Evolutionary conservation across 2,888 invertebrate genomes (phyloP), one percentile per base, ranked within the genome.

Genomic region (Pegoplata infirma): DNA sequence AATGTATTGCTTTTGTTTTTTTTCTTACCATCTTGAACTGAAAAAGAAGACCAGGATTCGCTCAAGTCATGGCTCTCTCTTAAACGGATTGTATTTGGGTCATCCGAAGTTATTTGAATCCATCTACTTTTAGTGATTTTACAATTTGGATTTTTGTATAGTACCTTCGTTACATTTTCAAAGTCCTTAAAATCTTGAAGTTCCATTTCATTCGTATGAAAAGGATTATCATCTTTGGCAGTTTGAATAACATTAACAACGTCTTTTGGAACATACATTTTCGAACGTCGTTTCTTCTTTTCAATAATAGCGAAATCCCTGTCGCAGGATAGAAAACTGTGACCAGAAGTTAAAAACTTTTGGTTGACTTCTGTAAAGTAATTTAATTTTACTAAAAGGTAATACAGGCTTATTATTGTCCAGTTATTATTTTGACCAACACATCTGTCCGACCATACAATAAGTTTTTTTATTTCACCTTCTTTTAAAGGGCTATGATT

Each of bases 391-490:
- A 36, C 14, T 16, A 59, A 12, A 56, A 16, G 10, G 14, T 47
- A 44, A 36, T 44, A 59, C 40, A 69, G 17, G 2, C 14, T 10
- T 28, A 69, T 49, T 23, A 69, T 69, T 69, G 49, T 49, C 69
- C 69, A 58, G 51, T 69, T 49, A 28, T 59, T 69, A 25, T 69
- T 59, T 32, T 67, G 67, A n/a, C 67, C 67, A 44, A 67, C 67
- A 23, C 55, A 67, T 40, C 21, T 67, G 36, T 67, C 56, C 5
- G 68, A 68, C 58, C 25, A 68, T 23, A 68, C 36, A 17, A 68
- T 68, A 16, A 56, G 44, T 68, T 56, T 56, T 21, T 56, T 56
- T 19, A 28, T 40, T 72, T 40, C 63, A 3, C 51, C 64, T 12
- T 17, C 12, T 44, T 73, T n/a, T n/a, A 63, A 14, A 63, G 16